Base-by-base conservation (phyloP, 1,140 invertebrate species). In the Polypedilum vanderplanki region DNA sequence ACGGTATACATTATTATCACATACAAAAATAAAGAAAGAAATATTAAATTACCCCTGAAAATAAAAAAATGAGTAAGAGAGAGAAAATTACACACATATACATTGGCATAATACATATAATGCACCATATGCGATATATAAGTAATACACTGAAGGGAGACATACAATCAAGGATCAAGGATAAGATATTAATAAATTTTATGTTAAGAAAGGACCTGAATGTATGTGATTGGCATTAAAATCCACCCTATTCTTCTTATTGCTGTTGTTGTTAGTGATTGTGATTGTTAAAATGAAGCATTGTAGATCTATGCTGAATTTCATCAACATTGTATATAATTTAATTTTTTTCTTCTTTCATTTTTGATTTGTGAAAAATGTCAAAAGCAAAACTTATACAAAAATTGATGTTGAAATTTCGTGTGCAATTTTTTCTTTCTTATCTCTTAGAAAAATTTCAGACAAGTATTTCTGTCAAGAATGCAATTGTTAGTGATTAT, bases 141-240 rank as follows among this genome's bases (percentile, higher is more conserved):
- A 17, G 64, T 46, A 67, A 67, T 67, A 17, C 15, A 70, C 7
- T 67, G 18, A 8, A 67, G 17, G 20, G 65, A 18, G 20, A 70
- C 17, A 20, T 18, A 70, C 15, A 70, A 18, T 20, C 8, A 20
- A 20, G 8, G 4, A 67, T 70, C 65, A 70, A 70, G 17, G 17
- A 70, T 67, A 67, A 20, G 65, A 70, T 18, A 70, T 70, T 70
- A 70, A 70, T 70, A 70, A 70, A 70, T 70, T 70, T 70, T 18
- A 20, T 70, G 65, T 70, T 70, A 70, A 70, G 65, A 22, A 70
- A 70, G 65, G 65, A 70, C 9, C 17, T 70, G 65, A 33, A 33
- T 33, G 24, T 33, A 33, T 33, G 24, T 33, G 24, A 33, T 33
- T 33, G 24, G 24, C 24, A 33, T 33, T 33, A 33, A 33, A 33